phyloP scores from a whole-genome alignment of 2,113 vertebrate genomes.

The Anoplopoma fimbria region DNA sequence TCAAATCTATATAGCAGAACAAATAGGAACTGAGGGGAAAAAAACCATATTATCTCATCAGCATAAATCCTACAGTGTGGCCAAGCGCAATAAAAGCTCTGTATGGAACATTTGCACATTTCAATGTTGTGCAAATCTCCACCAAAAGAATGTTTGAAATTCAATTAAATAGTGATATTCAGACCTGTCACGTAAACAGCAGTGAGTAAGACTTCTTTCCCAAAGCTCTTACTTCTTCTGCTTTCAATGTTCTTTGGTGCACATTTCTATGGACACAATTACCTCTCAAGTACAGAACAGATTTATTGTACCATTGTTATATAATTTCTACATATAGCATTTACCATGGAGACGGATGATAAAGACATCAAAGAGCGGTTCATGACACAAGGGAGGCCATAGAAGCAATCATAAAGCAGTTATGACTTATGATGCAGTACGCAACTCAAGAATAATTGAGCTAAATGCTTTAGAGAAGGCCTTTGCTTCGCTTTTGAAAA shows the following conservation, averaged over 20 bases:
- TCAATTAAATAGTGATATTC: not conserved
- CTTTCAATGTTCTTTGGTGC: not conserved
- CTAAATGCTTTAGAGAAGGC: not conserved
- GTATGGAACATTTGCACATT: not conserved
- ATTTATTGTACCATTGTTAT: not conserved
- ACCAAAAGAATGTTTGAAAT: not conserved
- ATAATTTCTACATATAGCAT: not conserved
- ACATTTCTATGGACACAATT: not conserved
- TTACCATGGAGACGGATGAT: not conserved
- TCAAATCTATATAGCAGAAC: constrained; percentile 22
- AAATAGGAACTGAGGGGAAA: constrained; percentile 34
- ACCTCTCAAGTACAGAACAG: not conserved
- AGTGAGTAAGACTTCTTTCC: not conserved
- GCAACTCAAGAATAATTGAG: not conserved
- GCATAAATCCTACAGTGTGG: constrained; percentile 22
- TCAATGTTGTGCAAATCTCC: not conserved
- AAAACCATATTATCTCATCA: constrained; percentile 1
- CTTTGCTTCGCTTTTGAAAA: not conserved
- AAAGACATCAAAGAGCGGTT: not conserved
- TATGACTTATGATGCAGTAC: not conserved
- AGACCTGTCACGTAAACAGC: not conserved
- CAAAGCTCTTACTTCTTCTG: not conserved
- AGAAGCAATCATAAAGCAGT: not conserved
- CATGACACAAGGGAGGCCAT: not conserved
- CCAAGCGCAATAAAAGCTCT: not conserved